Percentiles rank a stretch among this genome's conserved stretches.
phyloP scores from a whole-genome alignment of 2,113 vertebrate species.

The Galeopterus variegatus region DNA sequence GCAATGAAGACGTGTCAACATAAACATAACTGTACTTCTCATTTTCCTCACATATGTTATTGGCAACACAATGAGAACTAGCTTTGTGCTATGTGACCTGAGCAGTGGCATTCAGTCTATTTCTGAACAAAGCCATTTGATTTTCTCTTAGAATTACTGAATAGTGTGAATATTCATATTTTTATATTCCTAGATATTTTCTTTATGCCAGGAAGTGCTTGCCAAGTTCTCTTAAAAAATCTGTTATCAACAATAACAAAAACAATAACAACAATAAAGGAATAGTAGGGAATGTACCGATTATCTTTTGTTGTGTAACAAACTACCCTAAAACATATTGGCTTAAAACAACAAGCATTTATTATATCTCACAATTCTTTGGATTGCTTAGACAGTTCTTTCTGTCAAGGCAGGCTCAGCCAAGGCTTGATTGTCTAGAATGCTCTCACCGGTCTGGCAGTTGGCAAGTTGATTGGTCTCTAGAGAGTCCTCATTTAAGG shows the following conservation, averaged over 20 bases:
- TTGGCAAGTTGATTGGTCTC: not conserved
- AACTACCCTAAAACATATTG: not conserved
- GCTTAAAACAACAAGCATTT: not conserved
- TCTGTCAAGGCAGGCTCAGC: not conserved
- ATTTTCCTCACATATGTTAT: slow-evolving; percentile 13
- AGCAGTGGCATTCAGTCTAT: not conserved
- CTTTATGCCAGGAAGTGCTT: not conserved
- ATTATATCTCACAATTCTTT: not conserved
- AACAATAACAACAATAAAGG: not conserved
- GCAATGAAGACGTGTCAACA: slow-evolving; percentile 74
- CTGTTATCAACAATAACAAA: not conserved
- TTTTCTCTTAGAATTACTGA: not conserved
- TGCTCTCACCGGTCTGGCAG: not conserved
- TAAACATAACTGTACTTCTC: slow-evolving; percentile 73
- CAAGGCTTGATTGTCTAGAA: not conserved
- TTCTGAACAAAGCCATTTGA: not conserved
- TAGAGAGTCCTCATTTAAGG: not conserved
- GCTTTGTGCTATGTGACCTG: not conserved
- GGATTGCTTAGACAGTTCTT: not conserved
- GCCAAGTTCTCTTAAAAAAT: slow-evolving; percentile 15
- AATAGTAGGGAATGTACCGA: not conserved
- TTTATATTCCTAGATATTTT: not conserved
- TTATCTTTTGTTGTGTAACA: not conserved
- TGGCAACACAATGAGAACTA: not conserved
- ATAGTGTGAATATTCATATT: not conserved